Evolutionary conservation across 1,140 invertebrate genomes (phyloP).

Genomic region (Caenorhabditis inopinata): DNA sequence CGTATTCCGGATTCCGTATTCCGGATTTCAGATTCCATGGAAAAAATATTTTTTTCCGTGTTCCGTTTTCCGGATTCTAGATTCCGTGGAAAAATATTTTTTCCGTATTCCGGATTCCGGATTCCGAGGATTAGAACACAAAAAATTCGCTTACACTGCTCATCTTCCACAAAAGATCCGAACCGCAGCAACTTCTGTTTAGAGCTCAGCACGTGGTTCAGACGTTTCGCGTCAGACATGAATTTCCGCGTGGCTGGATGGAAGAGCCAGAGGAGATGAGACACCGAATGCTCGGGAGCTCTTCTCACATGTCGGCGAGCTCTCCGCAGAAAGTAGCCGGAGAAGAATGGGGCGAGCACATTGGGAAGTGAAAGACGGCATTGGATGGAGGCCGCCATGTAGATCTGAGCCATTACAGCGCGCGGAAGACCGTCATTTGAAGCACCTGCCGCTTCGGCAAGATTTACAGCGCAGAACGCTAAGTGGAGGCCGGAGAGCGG

Average conservation of each 20-base stretch:
- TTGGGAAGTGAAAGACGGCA: conserved; percentile 51
- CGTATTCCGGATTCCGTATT: too few relatives aligned
- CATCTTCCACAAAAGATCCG: conserved; percentile 38
- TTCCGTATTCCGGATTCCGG: too few relatives aligned
- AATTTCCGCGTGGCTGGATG: conserved; percentile 57
- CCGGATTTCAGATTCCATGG: too few relatives aligned
- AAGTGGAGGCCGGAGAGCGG: conserved; percentile 54
- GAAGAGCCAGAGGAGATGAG: conserved; percentile 55
- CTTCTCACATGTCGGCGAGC: conserved; percentile 52
- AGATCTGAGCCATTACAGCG: conserved; percentile 59
- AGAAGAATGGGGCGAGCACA: conserved; percentile 47
- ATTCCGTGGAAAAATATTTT: too few relatives aligned
- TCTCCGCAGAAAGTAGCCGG: conserved; percentile 58
- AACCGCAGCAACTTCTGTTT: conserved; percentile 34
- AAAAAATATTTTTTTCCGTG: too few relatives aligned
- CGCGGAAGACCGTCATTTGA: conserved; percentile 57
- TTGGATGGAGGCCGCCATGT: conserved; percentile 59
- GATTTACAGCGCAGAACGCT: conserved; percentile 59
- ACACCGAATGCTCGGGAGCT: conserved; percentile 31
- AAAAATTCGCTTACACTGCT: neutral
- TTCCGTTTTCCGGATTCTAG: too few relatives aligned
- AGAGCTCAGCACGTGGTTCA: conserved; percentile 36
- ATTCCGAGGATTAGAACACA: too few relatives aligned
- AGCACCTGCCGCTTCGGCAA: conserved; percentile 62
- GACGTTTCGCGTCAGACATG: conserved; percentile 44